These are phyloP conservation scores for Bradypodion ventrale DNA, from an alignment of 2,797 vertebrate species.

Conservation along the genomic window DNA sequence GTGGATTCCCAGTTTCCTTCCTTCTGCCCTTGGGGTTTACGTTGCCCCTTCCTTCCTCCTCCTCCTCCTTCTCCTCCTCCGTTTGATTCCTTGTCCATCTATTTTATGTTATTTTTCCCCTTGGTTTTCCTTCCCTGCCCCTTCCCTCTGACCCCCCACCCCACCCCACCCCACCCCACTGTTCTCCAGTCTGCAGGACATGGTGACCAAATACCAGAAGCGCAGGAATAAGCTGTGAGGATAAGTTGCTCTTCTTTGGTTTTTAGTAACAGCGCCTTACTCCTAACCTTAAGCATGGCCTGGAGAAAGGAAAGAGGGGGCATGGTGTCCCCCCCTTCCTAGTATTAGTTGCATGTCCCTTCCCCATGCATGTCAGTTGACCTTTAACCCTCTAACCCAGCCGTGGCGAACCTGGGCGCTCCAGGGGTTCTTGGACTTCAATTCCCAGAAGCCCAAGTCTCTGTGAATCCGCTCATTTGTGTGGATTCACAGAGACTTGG, in stretches of 20 bases:
- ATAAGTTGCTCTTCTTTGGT: slow-evolving; percentile 51
- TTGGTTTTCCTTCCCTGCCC: fast-evolving
- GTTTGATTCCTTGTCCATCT: neutral
- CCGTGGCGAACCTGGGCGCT: too few relatives aligned
- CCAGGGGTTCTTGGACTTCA: too few relatives aligned
- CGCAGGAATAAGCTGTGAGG: slow-evolving; percentile 95
- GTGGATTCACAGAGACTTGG: too few relatives aligned
- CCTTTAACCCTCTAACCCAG: slow-evolving; percentile 41
- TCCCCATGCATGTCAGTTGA: slow-evolving; percentile 23
- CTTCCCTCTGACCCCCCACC: fast-evolving
- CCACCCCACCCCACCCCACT: fast-evolving
- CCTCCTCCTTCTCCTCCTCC: neutral
- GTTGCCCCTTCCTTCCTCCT: neutral
- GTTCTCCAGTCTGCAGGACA: slow-evolving; percentile 92
- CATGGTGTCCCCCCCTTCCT: neutral
- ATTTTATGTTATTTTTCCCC: slow-evolving; percentile 63
- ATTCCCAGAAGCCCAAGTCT: too few relatives aligned
- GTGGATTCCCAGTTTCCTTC: too few relatives aligned
- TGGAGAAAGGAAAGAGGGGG: slow-evolving; percentile 24
- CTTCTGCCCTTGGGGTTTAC: too few relatives aligned
- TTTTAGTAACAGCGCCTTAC: slow-evolving; percentile 37
- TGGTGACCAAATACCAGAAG: slow-evolving; percentile 99
- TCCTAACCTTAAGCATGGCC: slow-evolving; percentile 65
- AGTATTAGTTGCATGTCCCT: slow-evolving; percentile 37
- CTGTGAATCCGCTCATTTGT: too few relatives aligned